A percentile compares a stretch with the other conserved stretches of the same genome.
These are phyloP conservation scores for Palythoa heliodiscus DNA, from an alignment of 92 coral and sea anemone genomes.

Conservation along the genomic window DNA sequence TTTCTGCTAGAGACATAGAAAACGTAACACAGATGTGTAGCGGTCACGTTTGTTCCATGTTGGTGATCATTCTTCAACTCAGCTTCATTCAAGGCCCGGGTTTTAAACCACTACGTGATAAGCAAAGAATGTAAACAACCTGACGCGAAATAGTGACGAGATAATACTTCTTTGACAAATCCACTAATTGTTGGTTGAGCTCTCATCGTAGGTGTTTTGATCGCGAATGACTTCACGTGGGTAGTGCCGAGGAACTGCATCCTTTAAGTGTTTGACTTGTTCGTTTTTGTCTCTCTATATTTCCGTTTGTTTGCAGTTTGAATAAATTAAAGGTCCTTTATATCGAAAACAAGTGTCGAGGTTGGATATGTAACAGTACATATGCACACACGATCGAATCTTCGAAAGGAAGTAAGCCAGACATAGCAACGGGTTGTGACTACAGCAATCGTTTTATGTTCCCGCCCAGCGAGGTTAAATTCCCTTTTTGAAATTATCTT, in stretches of 20 bases:
- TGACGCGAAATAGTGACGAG: background rate
- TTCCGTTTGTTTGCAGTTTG: conserved; percentile 23
- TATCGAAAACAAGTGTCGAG: conserved; percentile 61
- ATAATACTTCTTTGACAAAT: background rate
- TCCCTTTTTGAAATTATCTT: background rate
- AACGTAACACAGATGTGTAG: conserved; percentile 35
- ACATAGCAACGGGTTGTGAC: conserved; percentile 19
- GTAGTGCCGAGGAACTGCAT: background rate
- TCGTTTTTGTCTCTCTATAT: background rate
- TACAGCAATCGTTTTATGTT: background rate
- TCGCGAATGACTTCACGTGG: background rate
- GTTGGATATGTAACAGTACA: conserved; percentile 53
- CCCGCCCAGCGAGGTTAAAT: background rate
- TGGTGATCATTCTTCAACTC: conserved; percentile 19
- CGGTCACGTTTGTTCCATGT: conserved; percentile 22
- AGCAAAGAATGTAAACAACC: conserved; percentile 14
- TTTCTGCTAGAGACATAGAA: conserved; percentile 15
- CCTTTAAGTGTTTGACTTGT: background rate
- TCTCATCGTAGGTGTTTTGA: background rate
- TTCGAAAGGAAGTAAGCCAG: conserved; percentile 5
- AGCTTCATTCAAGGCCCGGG: conserved; percentile 10
- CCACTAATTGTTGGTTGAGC: background rate
- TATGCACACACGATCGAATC: conserved; percentile 19
- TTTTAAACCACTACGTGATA: conserved; percentile 27
- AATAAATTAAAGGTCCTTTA: conserved; percentile 35